These are phyloP conservation scores for Nomada ferruginata DNA, from an alignment of 2,888 invertebrate genomes.

Conservation along the genomic window DNA sequence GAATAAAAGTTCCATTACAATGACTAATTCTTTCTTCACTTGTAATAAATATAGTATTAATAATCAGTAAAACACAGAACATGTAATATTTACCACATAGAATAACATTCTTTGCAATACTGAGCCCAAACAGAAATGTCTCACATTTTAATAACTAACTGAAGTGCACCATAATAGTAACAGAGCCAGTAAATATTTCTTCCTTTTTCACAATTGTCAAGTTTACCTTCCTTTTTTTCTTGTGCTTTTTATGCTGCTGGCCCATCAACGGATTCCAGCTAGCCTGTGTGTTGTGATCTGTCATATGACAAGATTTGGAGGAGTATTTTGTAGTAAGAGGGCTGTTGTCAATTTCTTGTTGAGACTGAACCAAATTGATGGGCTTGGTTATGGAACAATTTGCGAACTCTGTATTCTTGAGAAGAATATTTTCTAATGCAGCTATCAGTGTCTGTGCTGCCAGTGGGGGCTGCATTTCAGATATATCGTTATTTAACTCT, in stretches of 20 bases:
- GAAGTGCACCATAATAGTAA: conserved; percentile 66
- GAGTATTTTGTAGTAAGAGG: conserved; percentile 79
- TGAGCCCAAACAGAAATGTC: conserved; percentile 55
- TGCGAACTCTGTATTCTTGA: conserved; percentile 78
- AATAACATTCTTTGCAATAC: conserved; percentile 63
- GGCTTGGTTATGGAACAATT: conserved; percentile 77
- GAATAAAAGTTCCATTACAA: background rate
- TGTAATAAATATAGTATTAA: conserved; percentile 3
- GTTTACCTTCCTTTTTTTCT: conserved; percentile 83
- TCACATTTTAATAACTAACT: conserved; percentile 57
- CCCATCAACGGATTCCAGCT: conserved; percentile 79
- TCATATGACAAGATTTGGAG: conserved; percentile 79
- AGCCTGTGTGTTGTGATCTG: conserved; percentile 79
- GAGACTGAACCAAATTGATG: conserved; percentile 76
- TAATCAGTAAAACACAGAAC: background rate
- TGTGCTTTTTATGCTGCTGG: conserved; percentile 82
- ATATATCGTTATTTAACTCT: conserved; percentile 65
- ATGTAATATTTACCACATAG: background rate
- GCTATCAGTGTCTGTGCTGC: conserved; percentile 78
- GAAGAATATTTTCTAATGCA: conserved; percentile 79
- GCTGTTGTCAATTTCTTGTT: conserved; percentile 78
- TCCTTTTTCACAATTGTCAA: conserved; percentile 59
- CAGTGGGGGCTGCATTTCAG: conserved; percentile 77
- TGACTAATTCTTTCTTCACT: background rate
- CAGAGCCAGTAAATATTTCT: conserved; percentile 60